Conservation (phyloP, 2,888 invertebrate genomes). For the Leptinotarsa peninsularis region DNA sequence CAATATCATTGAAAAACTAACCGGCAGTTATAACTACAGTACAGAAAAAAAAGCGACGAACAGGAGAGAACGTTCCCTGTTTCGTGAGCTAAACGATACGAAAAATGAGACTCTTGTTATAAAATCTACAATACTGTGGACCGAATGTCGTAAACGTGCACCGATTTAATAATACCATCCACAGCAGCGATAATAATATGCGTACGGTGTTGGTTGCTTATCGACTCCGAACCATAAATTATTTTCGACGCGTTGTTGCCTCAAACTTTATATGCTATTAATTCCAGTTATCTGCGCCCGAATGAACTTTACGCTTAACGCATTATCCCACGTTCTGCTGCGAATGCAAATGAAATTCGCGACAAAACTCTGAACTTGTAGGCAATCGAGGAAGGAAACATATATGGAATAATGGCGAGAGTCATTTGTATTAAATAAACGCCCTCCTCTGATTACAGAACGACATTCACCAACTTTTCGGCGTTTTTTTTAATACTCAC, state of each 20-base stretch:
- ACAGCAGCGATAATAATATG: slow-evolving; percentile 24
- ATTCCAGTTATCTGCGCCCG: slow-evolving; percentile 15
- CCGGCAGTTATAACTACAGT: no score
- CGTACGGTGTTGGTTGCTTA: slow-evolving; percentile 20
- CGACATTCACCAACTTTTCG: no score
- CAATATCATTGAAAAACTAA: no score
- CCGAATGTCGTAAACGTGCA: slow-evolving; percentile 19
- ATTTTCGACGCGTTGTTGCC: slow-evolving; percentile 20
- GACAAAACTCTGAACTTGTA: background rate
- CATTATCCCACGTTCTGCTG: background rate
- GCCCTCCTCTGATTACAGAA: no score
- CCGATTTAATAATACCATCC: slow-evolving; percentile 26
- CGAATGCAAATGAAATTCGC: background rate
- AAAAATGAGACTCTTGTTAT: background rate
- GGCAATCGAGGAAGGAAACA: no score
- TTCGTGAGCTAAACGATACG: background rate
- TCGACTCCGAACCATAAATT: slow-evolving; percentile 28
- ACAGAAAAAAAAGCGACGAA: background rate
- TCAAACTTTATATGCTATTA: slow-evolving; percentile 20
- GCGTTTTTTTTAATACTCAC: no score
- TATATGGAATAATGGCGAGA: no score
- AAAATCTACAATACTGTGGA: slow-evolving; percentile 15
- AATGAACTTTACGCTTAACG: background rate
- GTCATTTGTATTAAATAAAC: no score
- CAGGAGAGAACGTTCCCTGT: no score